phyloP scores from a whole-genome alignment of 2,113 vertebrate species.

The Canis aureus region DNA sequence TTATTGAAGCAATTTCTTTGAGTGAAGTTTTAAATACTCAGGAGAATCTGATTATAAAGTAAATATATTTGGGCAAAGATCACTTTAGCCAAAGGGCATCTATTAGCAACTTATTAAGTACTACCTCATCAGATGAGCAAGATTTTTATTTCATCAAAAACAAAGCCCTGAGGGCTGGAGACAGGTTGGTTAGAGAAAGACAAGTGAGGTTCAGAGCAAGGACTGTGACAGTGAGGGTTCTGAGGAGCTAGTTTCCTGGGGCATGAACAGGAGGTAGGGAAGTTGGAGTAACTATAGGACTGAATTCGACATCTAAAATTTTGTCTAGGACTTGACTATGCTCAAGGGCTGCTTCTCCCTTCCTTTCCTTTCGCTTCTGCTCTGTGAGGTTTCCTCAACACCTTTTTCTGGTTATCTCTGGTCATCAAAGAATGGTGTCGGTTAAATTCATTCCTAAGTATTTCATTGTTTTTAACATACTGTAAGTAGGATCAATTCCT shows the following conservation, averaged over 20 bases:
- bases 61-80: conserved; percentile 26
- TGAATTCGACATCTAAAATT: not conserved
- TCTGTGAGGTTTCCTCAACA: not conserved
- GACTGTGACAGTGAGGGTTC: not conserved
- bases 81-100: not conserved
- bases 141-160: conserved; percentile 6
- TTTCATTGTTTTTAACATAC: not conserved
- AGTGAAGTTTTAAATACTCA: not conserved
- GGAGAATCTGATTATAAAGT: conserved; percentile 23
- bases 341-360: not conserved
- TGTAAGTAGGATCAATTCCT: not conserved
- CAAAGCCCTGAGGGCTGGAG: not conserved
- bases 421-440: not conserved
- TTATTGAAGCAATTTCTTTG: conserved; percentile 13
- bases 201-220: not conserved
- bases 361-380: not conserved
- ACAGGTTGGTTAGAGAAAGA: not conserved
- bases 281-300: not conserved
- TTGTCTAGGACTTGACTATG: not conserved
- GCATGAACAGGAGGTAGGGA: not conserved
- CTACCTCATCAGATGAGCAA: not conserved
- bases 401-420: not conserved
- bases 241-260: not conserved
- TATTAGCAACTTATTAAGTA: not conserved
- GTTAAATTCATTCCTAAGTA: not conserved